These are phyloP conservation scores for Eudyptes chrysolophus DNA, from an alignment of 2,113 vertebrate genomes.

Conservation along the genomic window DNA sequence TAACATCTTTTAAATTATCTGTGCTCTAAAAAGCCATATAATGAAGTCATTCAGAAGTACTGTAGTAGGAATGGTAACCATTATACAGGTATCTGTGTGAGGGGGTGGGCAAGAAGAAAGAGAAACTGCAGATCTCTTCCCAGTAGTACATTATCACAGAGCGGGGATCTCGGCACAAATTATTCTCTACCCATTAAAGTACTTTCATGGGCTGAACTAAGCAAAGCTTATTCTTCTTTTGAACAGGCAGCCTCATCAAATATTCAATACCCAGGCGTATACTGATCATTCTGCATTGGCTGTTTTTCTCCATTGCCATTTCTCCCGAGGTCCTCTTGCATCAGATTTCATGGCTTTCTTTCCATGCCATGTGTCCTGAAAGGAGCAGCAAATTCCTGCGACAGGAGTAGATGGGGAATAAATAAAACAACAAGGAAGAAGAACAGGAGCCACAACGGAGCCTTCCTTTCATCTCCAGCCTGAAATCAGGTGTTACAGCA, in stretches of 20 bases:
- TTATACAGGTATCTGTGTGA: background rate
- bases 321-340: background rate
- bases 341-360: background rate
- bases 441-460: background rate
- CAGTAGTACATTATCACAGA: background rate
- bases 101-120: background rate
- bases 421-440: background rate
- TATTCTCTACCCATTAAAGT: slow-evolving; percentile 9
- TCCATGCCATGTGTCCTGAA: background rate
- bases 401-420: background rate
- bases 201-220: slow-evolving; percentile 20
- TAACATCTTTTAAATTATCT: background rate
- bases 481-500: background rate
- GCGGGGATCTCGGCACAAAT: background rate
- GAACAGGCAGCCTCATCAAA: background rate
- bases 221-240: slow-evolving; percentile 41
- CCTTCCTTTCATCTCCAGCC: background rate
- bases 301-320: background rate
- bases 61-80: background rate
- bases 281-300: background rate
- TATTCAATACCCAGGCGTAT: background rate
- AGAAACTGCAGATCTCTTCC: background rate
- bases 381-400: background rate
- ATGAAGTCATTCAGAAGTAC: background rate
- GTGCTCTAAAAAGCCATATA: background rate